Percentiles rank a stretch among this genome's conserved stretches.
Conservation (phyloP, 1,140 invertebrate species). For the Zaprionus capensis region DNA sequence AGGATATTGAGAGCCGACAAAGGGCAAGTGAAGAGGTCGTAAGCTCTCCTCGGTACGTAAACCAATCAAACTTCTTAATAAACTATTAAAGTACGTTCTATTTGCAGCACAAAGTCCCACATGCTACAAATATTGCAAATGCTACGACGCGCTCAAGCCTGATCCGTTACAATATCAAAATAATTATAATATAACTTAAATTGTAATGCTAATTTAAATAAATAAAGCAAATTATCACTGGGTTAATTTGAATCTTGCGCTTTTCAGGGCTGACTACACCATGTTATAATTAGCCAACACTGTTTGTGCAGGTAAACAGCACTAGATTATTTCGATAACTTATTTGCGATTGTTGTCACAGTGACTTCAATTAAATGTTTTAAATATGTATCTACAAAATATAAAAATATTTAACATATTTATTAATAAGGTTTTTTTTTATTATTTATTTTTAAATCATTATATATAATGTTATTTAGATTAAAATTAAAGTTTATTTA, state of each 20-base stretch:
- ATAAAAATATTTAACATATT: background rate
- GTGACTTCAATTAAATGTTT: background rate
- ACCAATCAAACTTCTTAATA: background rate
- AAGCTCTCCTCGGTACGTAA: conserved; percentile 45
- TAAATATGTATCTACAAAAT: background rate
- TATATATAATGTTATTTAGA: background rate
- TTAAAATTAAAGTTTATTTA: background rate
- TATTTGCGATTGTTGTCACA: background rate
- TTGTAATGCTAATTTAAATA: background rate
- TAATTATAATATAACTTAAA: background rate
- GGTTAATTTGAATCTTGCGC: background rate
- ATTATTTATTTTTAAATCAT: background rate
- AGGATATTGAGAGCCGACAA: conserved; percentile 64
- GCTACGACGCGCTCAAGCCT: conserved; percentile 50
- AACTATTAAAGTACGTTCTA: background rate
- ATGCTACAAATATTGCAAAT: conserved; percentile 61
- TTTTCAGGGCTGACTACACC: background rate
- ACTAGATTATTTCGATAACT: background rate
- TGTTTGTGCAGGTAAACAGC: background rate
- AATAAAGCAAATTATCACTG: background rate
- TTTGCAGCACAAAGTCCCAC: conserved; percentile 50
- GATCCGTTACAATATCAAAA: background rate
- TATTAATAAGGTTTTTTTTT: background rate
- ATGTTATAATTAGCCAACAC: background rate
- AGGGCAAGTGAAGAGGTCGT: conserved; percentile 25